A percentile compares a stretch with the other conserved stretches of the same genome.
phyloP scores from a whole-genome alignment of 2,797 vertebrate genomes.

The Platyrinchus mystaceus region DNA sequence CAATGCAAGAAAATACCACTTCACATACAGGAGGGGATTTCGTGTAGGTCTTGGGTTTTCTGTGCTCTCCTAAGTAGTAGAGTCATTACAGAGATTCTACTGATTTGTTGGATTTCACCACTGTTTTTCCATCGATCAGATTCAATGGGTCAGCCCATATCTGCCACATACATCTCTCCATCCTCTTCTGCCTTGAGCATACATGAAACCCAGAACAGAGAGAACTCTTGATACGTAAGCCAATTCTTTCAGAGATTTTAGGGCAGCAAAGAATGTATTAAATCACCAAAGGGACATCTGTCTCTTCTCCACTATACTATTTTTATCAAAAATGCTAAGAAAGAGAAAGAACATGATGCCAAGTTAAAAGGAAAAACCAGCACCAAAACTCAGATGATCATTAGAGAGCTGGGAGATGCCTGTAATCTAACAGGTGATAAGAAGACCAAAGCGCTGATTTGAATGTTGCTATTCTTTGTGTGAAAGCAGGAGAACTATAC shows the following conservation, averaged over 20 bases:
- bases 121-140: background rate
- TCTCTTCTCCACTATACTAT: background rate
- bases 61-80: background rate
- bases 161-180: background rate
- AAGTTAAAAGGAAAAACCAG: background rate
- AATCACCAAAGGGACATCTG: conserved; percentile 25
- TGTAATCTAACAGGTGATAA: conserved; percentile 50
- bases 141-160: accelerated
- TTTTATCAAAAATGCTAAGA: conserved; percentile 27
- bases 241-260: background rate
- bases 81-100: background rate
- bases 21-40: background rate
- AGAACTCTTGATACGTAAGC: background rate
- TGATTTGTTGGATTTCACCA: background rate
- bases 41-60: background rate
- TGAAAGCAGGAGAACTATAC: conserved; percentile 37
- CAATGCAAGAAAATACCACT: background rate
- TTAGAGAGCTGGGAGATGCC: conserved; percentile 29
- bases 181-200: background rate
- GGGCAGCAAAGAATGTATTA: background rate
- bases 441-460: conserved; percentile 10
- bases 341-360: background rate
- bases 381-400: conserved; percentile 1
- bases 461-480: conserved; percentile 22
- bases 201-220: background rate